Percentiles rank a stretch among this genome's conserved stretches.
Conservation (phyloP, 2,888 invertebrate genomes). For the Poecilus cupreus region DNA sequence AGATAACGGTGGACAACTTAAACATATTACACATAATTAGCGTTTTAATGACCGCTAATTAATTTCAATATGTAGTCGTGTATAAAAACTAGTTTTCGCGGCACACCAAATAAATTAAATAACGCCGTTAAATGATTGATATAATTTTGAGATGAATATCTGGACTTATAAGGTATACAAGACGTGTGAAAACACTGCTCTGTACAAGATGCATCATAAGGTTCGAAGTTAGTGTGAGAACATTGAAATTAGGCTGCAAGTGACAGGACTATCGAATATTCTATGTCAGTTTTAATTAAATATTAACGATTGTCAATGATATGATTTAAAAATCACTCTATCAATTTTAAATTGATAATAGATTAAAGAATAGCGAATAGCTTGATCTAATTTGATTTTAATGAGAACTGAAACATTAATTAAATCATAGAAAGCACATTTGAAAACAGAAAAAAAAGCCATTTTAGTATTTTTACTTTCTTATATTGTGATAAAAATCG, state of each 20-base stretch:
- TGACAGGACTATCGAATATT: not conserved
- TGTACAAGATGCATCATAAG: slow-evolving; percentile 1
- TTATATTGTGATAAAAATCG: too few species aligned
- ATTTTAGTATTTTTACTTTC: too few species aligned
- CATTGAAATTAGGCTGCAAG: slow-evolving; percentile 8
- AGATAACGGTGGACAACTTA: slow-evolving; percentile 58
- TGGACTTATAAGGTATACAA: not conserved
- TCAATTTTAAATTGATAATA: too few species aligned
- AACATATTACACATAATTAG: slow-evolving; percentile 58
- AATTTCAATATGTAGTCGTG: slow-evolving; percentile 46
- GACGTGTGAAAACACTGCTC: slow-evolving; percentile 30
- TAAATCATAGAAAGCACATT: too few species aligned
- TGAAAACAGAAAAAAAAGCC: too few species aligned
- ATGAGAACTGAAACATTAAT: too few species aligned
- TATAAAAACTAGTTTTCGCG: slow-evolving; percentile 51
- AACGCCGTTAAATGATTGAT: slow-evolving; percentile 50
- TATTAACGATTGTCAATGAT: slow-evolving; percentile 8
- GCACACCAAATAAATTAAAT: slow-evolving; percentile 49
- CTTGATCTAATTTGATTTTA: too few species aligned
- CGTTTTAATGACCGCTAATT: slow-evolving; percentile 54
- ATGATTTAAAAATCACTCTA: not conserved
- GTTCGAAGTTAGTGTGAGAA: slow-evolving; percentile 11
- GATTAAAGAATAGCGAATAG: too few species aligned
- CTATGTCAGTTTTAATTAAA: slow-evolving; percentile 1
- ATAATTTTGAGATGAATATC: slow-evolving; percentile 44